Evolutionary conservation across 2,113 vertebrate species (phyloP).

Genomic region (Vulpes vulpes): DNA sequence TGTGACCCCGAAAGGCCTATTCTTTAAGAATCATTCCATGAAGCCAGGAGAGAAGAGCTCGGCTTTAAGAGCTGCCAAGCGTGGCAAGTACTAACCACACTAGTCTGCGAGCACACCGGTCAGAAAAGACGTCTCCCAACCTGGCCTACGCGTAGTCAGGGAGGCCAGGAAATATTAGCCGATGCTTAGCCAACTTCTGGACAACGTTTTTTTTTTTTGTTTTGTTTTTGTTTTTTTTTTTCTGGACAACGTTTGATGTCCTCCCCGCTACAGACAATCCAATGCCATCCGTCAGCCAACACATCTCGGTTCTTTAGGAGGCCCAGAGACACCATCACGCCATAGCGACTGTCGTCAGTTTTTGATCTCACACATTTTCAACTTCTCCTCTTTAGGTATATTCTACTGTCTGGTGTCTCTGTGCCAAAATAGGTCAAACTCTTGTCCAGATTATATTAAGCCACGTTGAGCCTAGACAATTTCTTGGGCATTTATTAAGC

Average conservation of each 20-base stretch:
- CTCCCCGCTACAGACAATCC: not conserved
- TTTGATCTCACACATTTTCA: not conserved
- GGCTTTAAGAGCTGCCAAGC: not conserved
- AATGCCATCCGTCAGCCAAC: not conserved
- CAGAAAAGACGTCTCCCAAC: not conserved
- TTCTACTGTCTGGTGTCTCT: not conserved
- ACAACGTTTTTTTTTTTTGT: too few species aligned
- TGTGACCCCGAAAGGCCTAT: not conserved
- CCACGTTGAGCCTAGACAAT: not conserved
- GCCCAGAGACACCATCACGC: not conserved
- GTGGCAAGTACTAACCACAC: not conserved
- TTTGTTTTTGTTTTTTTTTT: too few species aligned
- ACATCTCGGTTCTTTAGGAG: not conserved
- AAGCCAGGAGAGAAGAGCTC: not conserved
- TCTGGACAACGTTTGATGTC: not conserved
- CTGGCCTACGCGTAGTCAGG: fast-evolving
- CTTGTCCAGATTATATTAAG: not conserved
- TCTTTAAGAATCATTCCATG: not conserved
- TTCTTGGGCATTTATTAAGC: not conserved
- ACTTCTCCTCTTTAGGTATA: not conserved
- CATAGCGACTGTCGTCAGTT: not conserved
- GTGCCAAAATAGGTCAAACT: not conserved
- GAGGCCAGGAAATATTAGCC: not conserved
- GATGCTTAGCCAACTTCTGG: not conserved
- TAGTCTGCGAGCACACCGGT: not conserved